Evolutionary conservation across 1,140 invertebrate genomes (phyloP).

Genomic region (Lanistes nyassanus): DNA sequence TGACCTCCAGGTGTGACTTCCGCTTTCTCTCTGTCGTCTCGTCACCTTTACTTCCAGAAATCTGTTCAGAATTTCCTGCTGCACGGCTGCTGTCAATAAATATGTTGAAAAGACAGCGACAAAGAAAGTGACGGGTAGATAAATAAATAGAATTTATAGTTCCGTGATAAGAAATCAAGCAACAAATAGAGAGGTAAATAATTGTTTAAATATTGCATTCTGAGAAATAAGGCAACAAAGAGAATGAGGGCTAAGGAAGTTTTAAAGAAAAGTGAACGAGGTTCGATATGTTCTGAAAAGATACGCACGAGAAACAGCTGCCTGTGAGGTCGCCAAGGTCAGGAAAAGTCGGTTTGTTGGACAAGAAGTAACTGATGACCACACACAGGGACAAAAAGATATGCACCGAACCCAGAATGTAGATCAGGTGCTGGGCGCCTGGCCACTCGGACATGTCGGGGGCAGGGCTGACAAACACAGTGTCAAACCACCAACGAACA

Average conservation of each 20-base stretch:
- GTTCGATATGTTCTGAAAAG: neutral
- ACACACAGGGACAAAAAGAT: constrained; percentile 55
- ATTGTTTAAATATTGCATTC: too few species aligned
- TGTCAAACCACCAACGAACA: neutral
- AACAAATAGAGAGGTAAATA: constrained; percentile 3
- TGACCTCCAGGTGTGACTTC: constrained; percentile 53
- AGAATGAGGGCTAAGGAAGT: neutral
- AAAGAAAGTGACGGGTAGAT: too few species aligned
- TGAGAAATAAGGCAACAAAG: neutral
- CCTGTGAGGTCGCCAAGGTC: constrained; percentile 23
- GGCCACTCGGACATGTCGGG: constrained; percentile 29
- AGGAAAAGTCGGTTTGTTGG: constrained; percentile 56
- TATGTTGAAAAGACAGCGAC: too few species aligned
- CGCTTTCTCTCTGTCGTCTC: constrained; percentile 27
- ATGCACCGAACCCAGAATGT: constrained; percentile 52
- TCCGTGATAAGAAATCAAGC: neutral
- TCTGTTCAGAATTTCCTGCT: neutral
- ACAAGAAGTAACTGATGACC: constrained; percentile 59
- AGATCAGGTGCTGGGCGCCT: constrained; percentile 31
- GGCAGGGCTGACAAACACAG: neutral
- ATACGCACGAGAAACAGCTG: constrained; percentile 26
- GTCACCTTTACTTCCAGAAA: too few species aligned
- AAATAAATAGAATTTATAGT: too few species aligned
- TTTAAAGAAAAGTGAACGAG: too few species aligned
- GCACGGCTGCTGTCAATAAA: constrained; percentile 34